Conservation (phyloP, 2,797 vertebrate species). For the Anguilla marmorata region DNA sequence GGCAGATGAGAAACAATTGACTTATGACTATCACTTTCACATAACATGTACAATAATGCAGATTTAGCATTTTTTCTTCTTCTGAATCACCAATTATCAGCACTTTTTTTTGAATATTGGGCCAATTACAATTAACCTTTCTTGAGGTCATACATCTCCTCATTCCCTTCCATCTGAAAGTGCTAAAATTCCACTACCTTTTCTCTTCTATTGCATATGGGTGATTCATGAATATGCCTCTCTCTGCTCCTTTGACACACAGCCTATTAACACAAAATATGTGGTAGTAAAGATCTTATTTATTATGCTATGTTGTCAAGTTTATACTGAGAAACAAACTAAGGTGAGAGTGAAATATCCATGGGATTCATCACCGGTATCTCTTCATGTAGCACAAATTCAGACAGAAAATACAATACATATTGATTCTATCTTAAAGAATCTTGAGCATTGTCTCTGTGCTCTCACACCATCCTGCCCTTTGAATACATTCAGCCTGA, state of each 20-base stretch:
- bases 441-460: neutral
- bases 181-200: neutral
- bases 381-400: neutral
- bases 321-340: neutral
- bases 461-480: neutral
- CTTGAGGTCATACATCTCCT: neutral
- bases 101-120: neutral
- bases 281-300: conserved; percentile 13
- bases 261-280: conserved; percentile 18
- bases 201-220: neutral
- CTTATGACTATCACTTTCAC: neutral
- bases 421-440: neutral
- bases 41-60: neutral
- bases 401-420: neutral
- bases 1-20: neutral
- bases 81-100: too few relatives aligned
- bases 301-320: neutral
- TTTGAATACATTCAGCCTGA: neutral
- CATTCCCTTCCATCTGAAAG: conserved; percentile 5
- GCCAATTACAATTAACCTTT: neutral
- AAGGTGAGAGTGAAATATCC: neutral
- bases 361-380: neutral
- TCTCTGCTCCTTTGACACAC: neutral
- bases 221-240: neutral
- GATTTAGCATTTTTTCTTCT: too few relatives aligned